A percentile compares a stretch with the other conserved stretches of the same genome.
Conservation (phyloP, 1,140 invertebrate species). For the Heliconius hermathena region DNA sequence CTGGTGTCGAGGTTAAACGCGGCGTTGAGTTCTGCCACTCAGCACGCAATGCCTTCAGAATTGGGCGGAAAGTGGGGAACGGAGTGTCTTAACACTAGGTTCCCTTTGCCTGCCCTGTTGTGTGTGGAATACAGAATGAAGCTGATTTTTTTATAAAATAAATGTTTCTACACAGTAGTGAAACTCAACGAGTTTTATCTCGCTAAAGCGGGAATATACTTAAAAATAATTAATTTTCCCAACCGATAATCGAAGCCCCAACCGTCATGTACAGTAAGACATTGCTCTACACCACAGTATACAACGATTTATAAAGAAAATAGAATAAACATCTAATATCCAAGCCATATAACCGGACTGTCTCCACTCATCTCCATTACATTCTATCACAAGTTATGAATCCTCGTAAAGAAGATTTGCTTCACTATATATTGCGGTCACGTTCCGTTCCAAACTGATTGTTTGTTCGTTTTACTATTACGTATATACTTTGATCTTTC, state of each 20-base stretch:
- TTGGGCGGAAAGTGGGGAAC: no score
- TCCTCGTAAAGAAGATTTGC: slow-evolving; percentile 26
- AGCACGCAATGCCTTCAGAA: no score
- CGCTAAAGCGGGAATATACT: not conserved
- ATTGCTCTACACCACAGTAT: no score
- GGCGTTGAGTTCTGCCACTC: no score
- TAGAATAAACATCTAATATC: not conserved
- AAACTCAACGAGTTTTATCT: no score
- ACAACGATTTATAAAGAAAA: not conserved
- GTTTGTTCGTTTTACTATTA: slow-evolving; percentile 16
- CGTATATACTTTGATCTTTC: slow-evolving; percentile 13
- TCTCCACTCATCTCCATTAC: slow-evolving; percentile 10
- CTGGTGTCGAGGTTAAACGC: no score
- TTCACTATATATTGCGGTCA: slow-evolving; percentile 18
- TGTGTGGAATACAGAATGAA: no score
- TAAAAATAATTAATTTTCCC: not conserved
- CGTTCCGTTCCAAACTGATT: slow-evolving; percentile 22
- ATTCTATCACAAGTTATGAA: slow-evolving; percentile 29
- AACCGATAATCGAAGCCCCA: not conserved
- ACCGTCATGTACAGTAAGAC: not conserved
- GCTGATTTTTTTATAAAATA: no score
- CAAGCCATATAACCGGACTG: slow-evolving; percentile 4
- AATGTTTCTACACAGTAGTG: no score
- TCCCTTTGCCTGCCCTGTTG: no score
- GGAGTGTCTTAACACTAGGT: no score